Conservation (phyloP, 2,113 vertebrate genomes). For the Chroicocephalus ridibundus region DNA sequence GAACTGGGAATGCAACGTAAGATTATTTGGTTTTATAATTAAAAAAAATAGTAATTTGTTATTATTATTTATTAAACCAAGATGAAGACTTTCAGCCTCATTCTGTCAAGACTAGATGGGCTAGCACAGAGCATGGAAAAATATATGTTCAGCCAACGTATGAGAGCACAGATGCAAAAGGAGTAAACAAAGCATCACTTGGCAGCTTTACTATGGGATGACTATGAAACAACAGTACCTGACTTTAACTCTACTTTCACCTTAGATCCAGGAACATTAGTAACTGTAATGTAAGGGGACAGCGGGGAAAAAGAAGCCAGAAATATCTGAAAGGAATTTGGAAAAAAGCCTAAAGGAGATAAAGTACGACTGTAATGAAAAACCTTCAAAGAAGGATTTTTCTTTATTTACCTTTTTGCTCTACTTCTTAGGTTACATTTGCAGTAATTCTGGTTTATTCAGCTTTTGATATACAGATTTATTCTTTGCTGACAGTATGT, state of each 20-base stretch:
- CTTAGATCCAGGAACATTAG: background rate
- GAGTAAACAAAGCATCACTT: background rate
- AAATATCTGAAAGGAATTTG: slow-evolving; percentile 3
- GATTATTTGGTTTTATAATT: background rate
- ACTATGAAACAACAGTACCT: background rate
- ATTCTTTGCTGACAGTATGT: background rate
- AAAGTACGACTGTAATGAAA: background rate
- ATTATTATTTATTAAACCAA: background rate
- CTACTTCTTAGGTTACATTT: background rate
- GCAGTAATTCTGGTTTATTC: background rate
- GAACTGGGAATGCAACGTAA: background rate
- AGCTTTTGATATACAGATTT: background rate
- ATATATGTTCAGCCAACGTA: background rate
- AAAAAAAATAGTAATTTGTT: background rate
- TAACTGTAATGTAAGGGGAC: background rate
- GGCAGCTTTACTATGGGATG: background rate
- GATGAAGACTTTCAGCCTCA: background rate
- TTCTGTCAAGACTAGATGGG: background rate
- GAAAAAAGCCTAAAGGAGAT: slow-evolving; percentile 1
- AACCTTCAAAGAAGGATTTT: slow-evolving; percentile 4
- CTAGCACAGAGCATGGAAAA: background rate
- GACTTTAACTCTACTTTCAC: background rate
- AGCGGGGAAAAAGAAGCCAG: background rate
- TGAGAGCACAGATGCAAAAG: background rate
- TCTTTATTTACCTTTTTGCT: slow-evolving; percentile 6